Evolutionary conservation across 2,113 vertebrate genomes (phyloP), one percentile per base, ranked within the genome.

Genomic region (Chlamydotis undulata): DNA sequence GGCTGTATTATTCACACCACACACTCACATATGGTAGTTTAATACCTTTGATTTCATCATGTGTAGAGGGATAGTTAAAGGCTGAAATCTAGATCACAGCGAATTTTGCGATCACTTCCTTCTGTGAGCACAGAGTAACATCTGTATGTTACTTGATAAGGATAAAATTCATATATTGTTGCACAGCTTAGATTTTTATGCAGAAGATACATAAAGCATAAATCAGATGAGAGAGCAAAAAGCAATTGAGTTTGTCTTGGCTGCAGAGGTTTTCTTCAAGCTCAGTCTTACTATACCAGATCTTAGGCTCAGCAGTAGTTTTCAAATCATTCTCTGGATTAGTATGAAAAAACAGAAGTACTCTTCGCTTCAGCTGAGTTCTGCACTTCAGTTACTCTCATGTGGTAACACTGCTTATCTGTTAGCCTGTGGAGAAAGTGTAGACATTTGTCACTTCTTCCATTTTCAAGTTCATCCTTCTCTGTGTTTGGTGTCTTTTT

Each of bases 361-460:
- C 12, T 12, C 14, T 37, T 83, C 52, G 45, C 33, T 75, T 63
- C 17, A 9, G 5, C 2, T 50, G 50, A 12, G 33, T 35, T 85
- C 79, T 87, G 41, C 2, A 1, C 81, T 52, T 25, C 31, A 35
- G 8, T 19, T 23, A 14, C 4, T 33, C 25, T 63, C 1, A 6
- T 1, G 1, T 14, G 50, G 5, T 64, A 25, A 33, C 1, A 1
- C 11, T 47, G 28, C 5, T 4, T 47, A 9, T 37, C 69, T 82
- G 4, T 35, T 39, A 83, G 29, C 23, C 25, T 14, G 22, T 8
- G 47, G 35, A 23, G 59, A 50, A 35, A 87, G 35, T 2, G 15
- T 8, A 79, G 39, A 14, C 4, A 4, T 74, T 37, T 67, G 12
- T 43, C 31, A 43, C 14, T 28, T 29, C 52, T 83, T 79, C 14